phyloP scores from a whole-genome alignment of 2,797 vertebrate genomes.

The Hypotaenidia philippensis region DNA sequence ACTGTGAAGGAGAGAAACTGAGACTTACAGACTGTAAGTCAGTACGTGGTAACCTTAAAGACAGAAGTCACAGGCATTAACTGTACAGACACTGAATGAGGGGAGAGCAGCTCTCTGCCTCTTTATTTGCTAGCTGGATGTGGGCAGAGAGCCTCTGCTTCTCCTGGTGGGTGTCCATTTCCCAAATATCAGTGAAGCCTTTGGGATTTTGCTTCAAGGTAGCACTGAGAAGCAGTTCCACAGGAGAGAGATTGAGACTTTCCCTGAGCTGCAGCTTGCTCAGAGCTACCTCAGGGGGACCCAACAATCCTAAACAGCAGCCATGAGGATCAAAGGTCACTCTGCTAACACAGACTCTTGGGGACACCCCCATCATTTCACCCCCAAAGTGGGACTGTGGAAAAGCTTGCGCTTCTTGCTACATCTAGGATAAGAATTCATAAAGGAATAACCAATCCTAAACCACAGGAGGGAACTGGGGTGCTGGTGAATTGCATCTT shows the following conservation, averaged over 20 bases:
- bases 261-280: background rate
- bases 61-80: background rate
- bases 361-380: background rate
- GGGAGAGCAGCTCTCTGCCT: background rate
- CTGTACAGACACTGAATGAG: rapidly evolving
- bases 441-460: background rate
- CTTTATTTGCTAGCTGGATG: background rate
- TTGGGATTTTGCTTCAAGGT: background rate
- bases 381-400: background rate
- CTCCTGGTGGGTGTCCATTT: background rate
- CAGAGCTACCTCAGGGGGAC: background rate
- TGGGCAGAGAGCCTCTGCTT: background rate
- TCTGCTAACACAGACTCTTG: background rate
- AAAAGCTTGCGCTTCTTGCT: background rate
- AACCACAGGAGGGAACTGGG: background rate
- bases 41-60: background rate
- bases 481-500: background rate
- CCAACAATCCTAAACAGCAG: background rate
- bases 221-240: background rate
- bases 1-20: background rate
- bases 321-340: background rate
- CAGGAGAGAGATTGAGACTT: background rate
- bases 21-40: background rate
- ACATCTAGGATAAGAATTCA: background rate
- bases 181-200: background rate